Evolutionary conservation across 2,113 vertebrate genomes (phyloP).

Genomic region (Eublepharis macularius): DNA sequence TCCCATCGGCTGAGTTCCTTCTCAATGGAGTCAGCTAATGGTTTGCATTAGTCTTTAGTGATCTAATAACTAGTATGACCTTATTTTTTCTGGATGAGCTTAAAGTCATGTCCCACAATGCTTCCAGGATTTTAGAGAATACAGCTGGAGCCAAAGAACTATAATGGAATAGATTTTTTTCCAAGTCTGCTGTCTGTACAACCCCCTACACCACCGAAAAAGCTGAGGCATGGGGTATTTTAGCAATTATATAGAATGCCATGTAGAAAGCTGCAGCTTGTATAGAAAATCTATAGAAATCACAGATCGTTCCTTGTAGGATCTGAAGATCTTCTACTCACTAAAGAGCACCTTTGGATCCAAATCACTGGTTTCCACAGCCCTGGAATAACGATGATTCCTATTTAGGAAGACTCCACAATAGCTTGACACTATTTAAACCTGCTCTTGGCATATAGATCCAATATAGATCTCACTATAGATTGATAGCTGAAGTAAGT

Average conservation of each 20-base stretch:
- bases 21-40: background rate
- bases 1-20: background rate
- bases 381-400: background rate
- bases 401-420: background rate
- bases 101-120: background rate
- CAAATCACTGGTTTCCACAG: background rate
- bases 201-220: too few relatives aligned
- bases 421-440: background rate
- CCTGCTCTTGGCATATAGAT: background rate
- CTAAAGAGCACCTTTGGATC: too few relatives aligned
- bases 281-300: too few relatives aligned
- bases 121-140: background rate
- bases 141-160: too few relatives aligned
- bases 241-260: too few relatives aligned
- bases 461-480: background rate
- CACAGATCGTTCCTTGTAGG: too few relatives aligned
- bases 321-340: background rate
- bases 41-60: too few relatives aligned
- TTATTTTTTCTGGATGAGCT: background rate
- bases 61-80: background rate
- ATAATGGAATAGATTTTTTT: too few relatives aligned
- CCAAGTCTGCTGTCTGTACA: too few relatives aligned
- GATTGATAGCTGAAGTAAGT: background rate
- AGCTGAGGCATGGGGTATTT: too few relatives aligned
- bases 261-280: too few relatives aligned